phyloP scores from a whole-genome alignment of 2,113 vertebrate genomes.

The Ictalurus furcatus region DNA sequence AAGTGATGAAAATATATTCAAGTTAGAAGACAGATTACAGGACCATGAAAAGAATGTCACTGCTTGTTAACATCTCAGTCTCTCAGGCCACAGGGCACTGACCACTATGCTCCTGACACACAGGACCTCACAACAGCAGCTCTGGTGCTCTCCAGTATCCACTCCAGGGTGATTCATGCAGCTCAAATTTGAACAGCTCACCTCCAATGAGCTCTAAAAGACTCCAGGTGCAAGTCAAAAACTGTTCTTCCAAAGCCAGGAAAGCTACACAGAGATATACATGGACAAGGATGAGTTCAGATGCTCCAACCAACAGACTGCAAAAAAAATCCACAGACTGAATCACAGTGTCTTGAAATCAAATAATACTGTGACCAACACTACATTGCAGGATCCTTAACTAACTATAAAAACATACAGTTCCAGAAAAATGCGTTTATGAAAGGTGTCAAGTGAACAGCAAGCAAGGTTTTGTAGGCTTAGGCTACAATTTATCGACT shows the following conservation, averaged over 20 bases:
- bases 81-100: not conserved
- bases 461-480: not conserved
- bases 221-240: slow-evolving; percentile 23
- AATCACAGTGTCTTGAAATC: not conserved
- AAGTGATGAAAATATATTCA: not conserved
- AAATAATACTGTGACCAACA: not conserved
- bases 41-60: not conserved
- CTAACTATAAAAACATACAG: not conserved
- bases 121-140: slow-evolving; percentile 6
- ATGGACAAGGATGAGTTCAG: not conserved
- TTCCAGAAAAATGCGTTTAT: not conserved
- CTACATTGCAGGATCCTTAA: not conserved
- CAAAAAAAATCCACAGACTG: not conserved
- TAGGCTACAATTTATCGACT: not conserved
- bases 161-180: slow-evolving; percentile 34
- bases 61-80: not conserved
- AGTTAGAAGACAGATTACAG: not conserved
- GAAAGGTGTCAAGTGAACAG: not conserved
- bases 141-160: slow-evolving; percentile 4
- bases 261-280: slow-evolving; percentile 15
- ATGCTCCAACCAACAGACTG: not conserved
- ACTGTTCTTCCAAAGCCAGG: not conserved
- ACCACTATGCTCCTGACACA: not conserved
- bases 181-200: not conserved
- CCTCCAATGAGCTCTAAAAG: slow-evolving; percentile 19